Conservation (phyloP, 2,113 vertebrate species). For the Galeopterus variegatus region DNA sequence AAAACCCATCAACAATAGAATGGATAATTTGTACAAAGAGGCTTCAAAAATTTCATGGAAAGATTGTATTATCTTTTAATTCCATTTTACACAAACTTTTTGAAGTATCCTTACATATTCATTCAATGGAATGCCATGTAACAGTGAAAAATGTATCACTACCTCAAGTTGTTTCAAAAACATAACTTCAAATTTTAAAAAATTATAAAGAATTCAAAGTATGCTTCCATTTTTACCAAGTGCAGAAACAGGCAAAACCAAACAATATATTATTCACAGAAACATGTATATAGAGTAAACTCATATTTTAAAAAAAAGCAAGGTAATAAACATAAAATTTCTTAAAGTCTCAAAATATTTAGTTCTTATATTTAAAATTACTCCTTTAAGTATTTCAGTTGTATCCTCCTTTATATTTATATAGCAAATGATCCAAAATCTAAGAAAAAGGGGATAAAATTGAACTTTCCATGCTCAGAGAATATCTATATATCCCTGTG, state of each 20-base stretch:
- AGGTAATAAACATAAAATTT: constrained; percentile 41
- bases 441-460: neutral
- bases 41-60: too few species aligned
- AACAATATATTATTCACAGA: constrained; percentile 22
- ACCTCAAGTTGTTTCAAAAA: constrained; percentile 31
- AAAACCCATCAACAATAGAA: neutral
- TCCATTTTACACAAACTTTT: too few species aligned
- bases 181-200: constrained; percentile 8
- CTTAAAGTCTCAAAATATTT: constrained; percentile 22
- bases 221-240: constrained; percentile 52
- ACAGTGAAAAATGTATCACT: constrained; percentile 1
- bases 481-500: constrained; percentile 7
- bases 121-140: neutral
- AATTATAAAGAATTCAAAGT: neutral
- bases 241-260: constrained; percentile 24
- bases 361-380: constrained; percentile 53
- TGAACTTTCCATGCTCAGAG: constrained; percentile 20
- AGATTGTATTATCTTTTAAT: too few species aligned
- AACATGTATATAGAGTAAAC: neutral
- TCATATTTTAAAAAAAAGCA: constrained; percentile 47
- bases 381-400: constrained; percentile 45
- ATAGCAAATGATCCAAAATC: neutral
- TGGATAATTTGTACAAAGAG: neutral
- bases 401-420: constrained; percentile 37
- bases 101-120: neutral